These are phyloP conservation scores for Dioctria rufipes DNA, from an alignment of 2,888 invertebrate species.

Conservation along the genomic window DNA sequence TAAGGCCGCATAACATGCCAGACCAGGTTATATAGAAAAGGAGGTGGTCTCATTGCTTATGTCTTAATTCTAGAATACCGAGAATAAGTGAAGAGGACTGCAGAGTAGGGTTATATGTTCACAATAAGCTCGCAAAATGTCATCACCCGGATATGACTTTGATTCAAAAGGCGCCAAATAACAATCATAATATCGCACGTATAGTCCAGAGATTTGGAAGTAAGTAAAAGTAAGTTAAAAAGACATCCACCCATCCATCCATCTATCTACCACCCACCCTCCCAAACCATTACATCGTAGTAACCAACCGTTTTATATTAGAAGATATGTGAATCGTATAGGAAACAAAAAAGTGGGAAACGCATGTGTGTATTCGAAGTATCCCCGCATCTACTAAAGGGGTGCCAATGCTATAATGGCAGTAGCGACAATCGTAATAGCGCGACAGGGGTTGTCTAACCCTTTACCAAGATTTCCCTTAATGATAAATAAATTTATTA, in stretches of 20 bases:
- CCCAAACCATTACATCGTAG: background rate
- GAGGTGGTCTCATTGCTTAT: conserved; percentile 43
- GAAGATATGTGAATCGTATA: conserved; percentile 20
- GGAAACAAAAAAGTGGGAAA: conserved; percentile 30
- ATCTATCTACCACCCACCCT: background rate
- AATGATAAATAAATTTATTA: conserved; percentile 57
- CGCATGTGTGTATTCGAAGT: conserved; percentile 25
- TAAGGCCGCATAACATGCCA: conserved; percentile 20
- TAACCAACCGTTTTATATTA: background rate
- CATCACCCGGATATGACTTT: conserved; percentile 54
- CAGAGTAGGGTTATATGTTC: no score
- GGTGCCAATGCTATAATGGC: conserved; percentile 17
- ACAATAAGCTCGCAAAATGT: conserved; percentile 47
- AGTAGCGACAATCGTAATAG: conserved; percentile 9
- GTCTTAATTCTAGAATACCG: conserved; percentile 30
- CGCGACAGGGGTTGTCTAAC: conserved; percentile 35
- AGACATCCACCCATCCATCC: conserved; percentile 12
- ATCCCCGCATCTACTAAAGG: background rate
- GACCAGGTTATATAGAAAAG: background rate
- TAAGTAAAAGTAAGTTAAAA: background rate
- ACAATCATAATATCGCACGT: conserved; percentile 44
- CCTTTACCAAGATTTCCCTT: conserved; percentile 51
- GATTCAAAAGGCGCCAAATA: conserved; percentile 51
- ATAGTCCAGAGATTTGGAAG: conserved; percentile 18
- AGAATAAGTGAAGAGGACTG: no score